A percentile compares a stretch with the other conserved stretches of the same genome.
These are phyloP conservation scores for Sturmia bella DNA, from an alignment of 2,888 invertebrate species.

Conservation along the genomic window DNA sequence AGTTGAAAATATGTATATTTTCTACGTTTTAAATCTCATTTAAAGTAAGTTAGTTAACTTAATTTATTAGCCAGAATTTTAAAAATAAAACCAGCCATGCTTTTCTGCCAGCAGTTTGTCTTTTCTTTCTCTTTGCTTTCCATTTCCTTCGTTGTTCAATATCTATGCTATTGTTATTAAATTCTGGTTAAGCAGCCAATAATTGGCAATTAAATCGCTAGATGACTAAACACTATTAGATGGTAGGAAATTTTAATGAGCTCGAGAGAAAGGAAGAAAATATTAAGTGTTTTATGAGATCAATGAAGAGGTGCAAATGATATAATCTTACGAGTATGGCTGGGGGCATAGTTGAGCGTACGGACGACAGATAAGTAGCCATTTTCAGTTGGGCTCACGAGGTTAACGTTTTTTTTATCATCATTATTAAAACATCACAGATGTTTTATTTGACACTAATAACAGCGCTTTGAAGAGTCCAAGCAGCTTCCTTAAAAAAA, in stretches of 20 bases:
- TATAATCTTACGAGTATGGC: neutral
- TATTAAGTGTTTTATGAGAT: neutral
- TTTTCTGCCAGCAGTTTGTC: neutral
- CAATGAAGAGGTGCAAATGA: neutral
- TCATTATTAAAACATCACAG: too few relatives aligned
- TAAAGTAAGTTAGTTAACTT: too few relatives aligned
- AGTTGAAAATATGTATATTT: too few relatives aligned
- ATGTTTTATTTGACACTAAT: too few relatives aligned
- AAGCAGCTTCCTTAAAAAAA: too few relatives aligned
- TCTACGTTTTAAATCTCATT: too few relatives aligned
- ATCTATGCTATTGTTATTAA: slow-evolving; percentile 41
- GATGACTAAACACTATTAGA: slow-evolving; percentile 8
- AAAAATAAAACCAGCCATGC: too few relatives aligned
- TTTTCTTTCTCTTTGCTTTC: neutral
- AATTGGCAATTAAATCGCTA: slow-evolving; percentile 60
- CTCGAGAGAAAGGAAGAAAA: neutral
- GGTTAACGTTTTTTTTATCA: too few relatives aligned
- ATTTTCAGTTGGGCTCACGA: too few relatives aligned
- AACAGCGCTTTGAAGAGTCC: too few relatives aligned
- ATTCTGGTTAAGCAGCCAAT: slow-evolving; percentile 45
- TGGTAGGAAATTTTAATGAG: neutral
- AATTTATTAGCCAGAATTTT: too few relatives aligned
- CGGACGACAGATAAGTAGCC: too few relatives aligned
- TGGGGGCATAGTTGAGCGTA: neutral
- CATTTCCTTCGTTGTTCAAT: slow-evolving; percentile 7